A percentile compares a stretch with the other conserved stretches of the same genome.
Evolutionary conservation across 2,888 invertebrate species (phyloP).

Genomic region (Heliconius erato): DNA sequence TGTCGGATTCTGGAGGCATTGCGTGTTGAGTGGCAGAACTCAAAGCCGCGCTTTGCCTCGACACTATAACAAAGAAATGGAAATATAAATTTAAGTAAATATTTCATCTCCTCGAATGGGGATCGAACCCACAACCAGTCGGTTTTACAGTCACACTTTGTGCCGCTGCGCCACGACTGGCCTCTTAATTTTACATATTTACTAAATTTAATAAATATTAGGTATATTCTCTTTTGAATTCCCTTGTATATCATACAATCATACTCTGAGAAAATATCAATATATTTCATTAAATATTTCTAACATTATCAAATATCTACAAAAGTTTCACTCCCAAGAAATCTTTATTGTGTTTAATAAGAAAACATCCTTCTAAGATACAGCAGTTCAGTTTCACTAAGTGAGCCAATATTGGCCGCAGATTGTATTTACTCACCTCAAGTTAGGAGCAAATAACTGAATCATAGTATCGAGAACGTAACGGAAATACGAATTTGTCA

Average conservation of each 20-base stretch:
- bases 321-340: not conserved
- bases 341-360: not conserved
- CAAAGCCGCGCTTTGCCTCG: no score
- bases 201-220: not conserved
- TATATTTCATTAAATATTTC: not conserved
- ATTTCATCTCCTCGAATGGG: no score
- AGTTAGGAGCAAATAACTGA: constrained; percentile 23
- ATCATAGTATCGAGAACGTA: constrained; percentile 11
- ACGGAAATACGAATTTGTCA: constrained; percentile 24
- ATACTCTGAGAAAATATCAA: no score
- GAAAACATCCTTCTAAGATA: not conserved
- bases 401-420: constrained; percentile 12
- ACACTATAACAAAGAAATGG: no score
- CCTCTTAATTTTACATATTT: no score
- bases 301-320: not conserved
- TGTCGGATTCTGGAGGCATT: no score
- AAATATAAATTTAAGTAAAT: no score
- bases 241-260: no score
- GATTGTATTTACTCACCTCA: constrained; percentile 28
- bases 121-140: no score
- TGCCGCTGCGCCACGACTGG: no score
- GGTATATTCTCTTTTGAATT: not conserved
- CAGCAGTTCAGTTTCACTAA: constrained; percentile 14
- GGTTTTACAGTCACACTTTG: no score
- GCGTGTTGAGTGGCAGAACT: no score